phyloP scores from a whole-genome alignment of 2,888 invertebrate genomes.

The Abrostola triplasia region DNA sequence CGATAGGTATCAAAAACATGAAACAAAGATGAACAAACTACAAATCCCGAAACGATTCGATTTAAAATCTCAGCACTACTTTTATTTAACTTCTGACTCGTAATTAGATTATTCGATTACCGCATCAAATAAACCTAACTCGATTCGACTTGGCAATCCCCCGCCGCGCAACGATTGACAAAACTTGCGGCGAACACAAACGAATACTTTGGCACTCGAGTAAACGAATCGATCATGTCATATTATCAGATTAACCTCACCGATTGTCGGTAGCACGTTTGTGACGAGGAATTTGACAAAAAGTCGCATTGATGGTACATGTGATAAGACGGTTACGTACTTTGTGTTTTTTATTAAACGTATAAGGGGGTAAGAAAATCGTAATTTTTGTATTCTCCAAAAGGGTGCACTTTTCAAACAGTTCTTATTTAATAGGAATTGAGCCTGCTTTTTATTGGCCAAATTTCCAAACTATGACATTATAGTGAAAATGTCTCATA shows the following conservation, averaged over 20 bases:
- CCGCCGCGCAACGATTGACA: constrained; percentile 27
- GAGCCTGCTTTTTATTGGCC: no score
- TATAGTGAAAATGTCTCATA: no score
- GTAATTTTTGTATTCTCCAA: no score
- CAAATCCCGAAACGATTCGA: no score
- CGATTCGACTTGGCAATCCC: constrained; percentile 30
- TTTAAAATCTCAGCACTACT: background rate
- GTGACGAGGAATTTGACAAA: constrained; percentile 23
- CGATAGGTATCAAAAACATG: no score
- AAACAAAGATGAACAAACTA: no score
- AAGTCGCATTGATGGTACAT: constrained; percentile 43
- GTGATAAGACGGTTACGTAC: background rate
- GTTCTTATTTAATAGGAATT: no score
- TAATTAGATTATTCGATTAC: constrained; percentile 25
- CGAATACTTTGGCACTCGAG: constrained; percentile 44
- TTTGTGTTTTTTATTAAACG: no score
- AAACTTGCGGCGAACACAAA: constrained; percentile 50
- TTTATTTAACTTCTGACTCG: constrained; percentile 16
- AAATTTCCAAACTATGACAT: no score
- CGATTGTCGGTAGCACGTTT: constrained; percentile 42
- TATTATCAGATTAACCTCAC: constrained; percentile 60
- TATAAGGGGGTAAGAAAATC: no score
- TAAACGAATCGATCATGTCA: constrained; percentile 60
- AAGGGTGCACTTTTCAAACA: no score
- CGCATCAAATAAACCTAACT: constrained; percentile 41